These are phyloP conservation scores for Martes flavigula DNA, from an alignment of 2,797 vertebrate species.

Conservation along the genomic window DNA sequence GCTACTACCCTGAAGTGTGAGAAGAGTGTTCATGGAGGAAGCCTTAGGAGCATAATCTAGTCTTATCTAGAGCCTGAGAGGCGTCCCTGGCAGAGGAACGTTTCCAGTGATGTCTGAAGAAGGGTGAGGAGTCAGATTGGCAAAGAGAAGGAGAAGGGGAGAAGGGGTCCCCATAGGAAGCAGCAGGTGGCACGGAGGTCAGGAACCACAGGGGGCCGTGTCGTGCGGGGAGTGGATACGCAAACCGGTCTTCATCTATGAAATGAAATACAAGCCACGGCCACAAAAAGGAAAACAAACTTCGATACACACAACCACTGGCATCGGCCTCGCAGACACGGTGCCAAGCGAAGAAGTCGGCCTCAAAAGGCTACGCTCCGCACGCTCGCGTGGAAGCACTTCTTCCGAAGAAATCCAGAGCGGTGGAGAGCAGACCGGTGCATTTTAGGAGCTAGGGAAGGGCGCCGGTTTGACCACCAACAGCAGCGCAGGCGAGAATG, in stretches of 20 bases:
- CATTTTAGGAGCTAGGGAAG: rapidly evolving
- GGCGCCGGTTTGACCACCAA: not conserved
- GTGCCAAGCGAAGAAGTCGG: not conserved
- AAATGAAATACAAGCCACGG: not conserved
- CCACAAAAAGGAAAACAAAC: not conserved
- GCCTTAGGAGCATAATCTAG: rapidly evolving
- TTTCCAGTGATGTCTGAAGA: not conserved
- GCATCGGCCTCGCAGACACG: not conserved
- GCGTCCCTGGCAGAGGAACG: not conserved
- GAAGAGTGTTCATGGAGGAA: not conserved
- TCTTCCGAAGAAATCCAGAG: not conserved
- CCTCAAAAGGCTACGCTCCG: not conserved
- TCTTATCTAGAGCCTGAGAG: not conserved
- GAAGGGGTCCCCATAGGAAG: not conserved
- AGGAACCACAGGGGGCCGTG: not conserved
- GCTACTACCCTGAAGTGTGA: not conserved
- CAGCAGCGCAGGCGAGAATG: no score
- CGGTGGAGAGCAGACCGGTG: not conserved
- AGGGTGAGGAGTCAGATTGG: not conserved
- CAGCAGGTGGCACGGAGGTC: not conserved
- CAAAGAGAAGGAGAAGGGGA: not conserved
- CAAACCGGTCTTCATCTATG: not conserved
- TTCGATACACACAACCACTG: not conserved
- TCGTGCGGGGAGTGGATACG: not conserved
- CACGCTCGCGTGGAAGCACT: not conserved